Evolutionary conservation across 1,140 invertebrate genomes (phyloP).

Genomic region (Macrocentrus cingulum): DNA sequence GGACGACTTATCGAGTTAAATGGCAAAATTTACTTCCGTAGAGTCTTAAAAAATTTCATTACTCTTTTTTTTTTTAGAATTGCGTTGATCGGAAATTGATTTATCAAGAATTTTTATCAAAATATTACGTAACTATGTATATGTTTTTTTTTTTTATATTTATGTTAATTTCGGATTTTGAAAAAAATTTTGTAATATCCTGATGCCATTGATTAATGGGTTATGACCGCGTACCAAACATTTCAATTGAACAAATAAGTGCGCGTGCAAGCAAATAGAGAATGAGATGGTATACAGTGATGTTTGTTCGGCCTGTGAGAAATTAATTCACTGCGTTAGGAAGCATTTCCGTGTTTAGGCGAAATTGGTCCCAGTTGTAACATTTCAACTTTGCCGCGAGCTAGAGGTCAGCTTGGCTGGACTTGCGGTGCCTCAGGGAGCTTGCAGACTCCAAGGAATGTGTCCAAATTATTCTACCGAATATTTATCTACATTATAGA

Average conservation of each 20-base stretch:
- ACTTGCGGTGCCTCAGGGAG: constrained; percentile 17
- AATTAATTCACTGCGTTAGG: constrained; percentile 18
- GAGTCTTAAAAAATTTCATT: neutral
- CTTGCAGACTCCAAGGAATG: constrained; percentile 17
- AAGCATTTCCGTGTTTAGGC: constrained; percentile 40
- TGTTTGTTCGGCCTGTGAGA: neutral
- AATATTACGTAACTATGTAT: too few relatives aligned
- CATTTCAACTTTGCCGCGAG: constrained; percentile 37
- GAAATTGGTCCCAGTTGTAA: constrained; percentile 37
- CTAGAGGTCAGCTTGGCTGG: constrained; percentile 30
- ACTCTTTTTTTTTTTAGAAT: neutral
- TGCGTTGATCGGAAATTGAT: neutral
- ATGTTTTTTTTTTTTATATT: too few relatives aligned
- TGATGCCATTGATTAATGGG: neutral
- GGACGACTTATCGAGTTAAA: neutral
- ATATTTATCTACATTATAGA: too few relatives aligned
- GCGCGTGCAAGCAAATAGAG: neutral
- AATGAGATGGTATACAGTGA: neutral
- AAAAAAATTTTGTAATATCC: too few relatives aligned
- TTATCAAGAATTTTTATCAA: neutral
- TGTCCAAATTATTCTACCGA: neutral
- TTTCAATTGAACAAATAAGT: neutral
- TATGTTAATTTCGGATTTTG: too few relatives aligned
- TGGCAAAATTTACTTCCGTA: neutral
- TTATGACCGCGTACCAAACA: neutral